These are phyloP conservation scores for Pseudorectes ferrugineus DNA, from an alignment of 2,113 vertebrate species.

Conservation along the genomic window DNA sequence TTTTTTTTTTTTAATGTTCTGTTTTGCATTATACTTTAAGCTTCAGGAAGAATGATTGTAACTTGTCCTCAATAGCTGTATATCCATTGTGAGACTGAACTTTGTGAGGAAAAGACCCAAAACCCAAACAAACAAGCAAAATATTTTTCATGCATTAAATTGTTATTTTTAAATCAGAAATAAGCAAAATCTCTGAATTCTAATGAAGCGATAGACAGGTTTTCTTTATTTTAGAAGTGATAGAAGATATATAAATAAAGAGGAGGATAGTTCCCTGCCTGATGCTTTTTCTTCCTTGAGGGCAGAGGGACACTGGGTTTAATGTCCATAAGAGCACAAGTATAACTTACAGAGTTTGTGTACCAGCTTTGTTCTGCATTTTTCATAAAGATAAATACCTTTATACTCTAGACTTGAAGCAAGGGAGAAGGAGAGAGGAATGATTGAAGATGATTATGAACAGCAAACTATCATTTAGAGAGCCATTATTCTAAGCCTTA, in stretches of 20 bases:
- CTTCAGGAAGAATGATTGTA: not conserved
- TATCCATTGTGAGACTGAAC: not conserved
- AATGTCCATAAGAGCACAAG: not conserved
- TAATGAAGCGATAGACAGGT: not conserved
- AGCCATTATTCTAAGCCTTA: not conserved
- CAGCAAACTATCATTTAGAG: not conserved
- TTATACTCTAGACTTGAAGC: not conserved
- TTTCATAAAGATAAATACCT: not conserved
- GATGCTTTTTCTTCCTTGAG: not conserved
- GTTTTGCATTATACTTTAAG: not conserved
- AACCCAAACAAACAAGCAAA: not conserved
- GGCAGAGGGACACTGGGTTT: not conserved
- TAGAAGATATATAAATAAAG: not conserved
- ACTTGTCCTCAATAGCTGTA: not conserved
- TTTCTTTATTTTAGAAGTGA: not conserved
- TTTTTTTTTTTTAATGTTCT: not conserved
- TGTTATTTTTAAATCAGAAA: not conserved
- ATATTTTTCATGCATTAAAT: not conserved
- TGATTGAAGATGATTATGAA: not conserved
- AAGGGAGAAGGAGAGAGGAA: not conserved
- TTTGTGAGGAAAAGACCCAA: accelerated
- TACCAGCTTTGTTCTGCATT: not conserved
- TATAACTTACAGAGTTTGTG: not conserved
- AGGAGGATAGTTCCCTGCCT: not conserved
- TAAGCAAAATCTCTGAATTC: not conserved